These are phyloP conservation scores for Troglohyphantes excavatus DNA, from an alignment of 2,888 invertebrate genomes.

Conservation along the genomic window DNA sequence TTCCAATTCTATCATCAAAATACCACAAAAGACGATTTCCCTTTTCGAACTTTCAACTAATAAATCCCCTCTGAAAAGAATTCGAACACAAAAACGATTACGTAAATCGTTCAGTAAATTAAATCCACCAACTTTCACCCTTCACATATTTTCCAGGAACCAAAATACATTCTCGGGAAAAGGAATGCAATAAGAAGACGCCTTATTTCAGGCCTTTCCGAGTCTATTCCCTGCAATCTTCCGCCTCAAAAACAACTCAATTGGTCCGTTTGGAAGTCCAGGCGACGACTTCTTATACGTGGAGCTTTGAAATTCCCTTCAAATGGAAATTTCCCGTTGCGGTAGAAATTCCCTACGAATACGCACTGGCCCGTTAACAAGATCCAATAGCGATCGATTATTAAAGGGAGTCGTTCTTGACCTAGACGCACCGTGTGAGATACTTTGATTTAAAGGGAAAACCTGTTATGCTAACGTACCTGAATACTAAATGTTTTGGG, in stretches of 20 bases:
- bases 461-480: too few species aligned
- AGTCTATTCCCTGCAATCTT: constrained; percentile 30
- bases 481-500: too few species aligned
- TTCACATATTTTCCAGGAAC: not conserved
- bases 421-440: constrained; percentile 3
- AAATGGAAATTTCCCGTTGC: constrained; percentile 50
- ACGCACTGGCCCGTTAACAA: constrained; percentile 50
- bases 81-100: not conserved
- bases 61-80: not conserved
- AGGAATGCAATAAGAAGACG: not conserved
- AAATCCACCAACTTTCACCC: constrained; percentile 4
- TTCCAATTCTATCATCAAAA: too few species aligned
- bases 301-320: constrained; percentile 44
- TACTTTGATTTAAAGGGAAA: too few species aligned
- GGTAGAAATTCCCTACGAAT: constrained; percentile 15
- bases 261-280: constrained; percentile 30
- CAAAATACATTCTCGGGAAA: constrained; percentile 7
- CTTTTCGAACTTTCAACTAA: not conserved
- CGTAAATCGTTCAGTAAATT: constrained; percentile 13
- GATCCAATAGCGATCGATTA: constrained; percentile 55
- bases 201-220: constrained; percentile 8
- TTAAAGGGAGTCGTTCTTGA: constrained; percentile 25
- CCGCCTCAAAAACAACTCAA: constrained; percentile 52
- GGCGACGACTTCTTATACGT: constrained; percentile 12
- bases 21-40: too few species aligned